These are phyloP conservation scores for Balearica regulorum DNA, from an alignment of 2,797 vertebrate species.

Conservation along the genomic window DNA sequence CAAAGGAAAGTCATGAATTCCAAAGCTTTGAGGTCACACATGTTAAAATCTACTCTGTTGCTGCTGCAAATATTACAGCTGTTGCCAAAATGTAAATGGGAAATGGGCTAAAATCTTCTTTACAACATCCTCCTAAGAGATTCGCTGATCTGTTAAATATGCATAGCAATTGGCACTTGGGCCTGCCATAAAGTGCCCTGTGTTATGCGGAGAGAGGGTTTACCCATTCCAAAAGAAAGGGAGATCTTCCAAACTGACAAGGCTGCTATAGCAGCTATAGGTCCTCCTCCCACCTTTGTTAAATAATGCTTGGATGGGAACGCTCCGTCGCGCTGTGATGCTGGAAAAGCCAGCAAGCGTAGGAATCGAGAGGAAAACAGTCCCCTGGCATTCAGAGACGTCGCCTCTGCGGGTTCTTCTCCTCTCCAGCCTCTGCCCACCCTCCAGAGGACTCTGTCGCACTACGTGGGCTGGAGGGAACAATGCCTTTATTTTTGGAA, in stretches of 20 bases:
- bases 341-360: neutral
- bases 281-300: neutral
- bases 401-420: neutral
- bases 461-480: neutral
- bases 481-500: neutral
- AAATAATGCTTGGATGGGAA: neutral
- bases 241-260: neutral
- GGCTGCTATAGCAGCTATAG: neutral
- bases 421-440: neutral
- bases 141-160: neutral
- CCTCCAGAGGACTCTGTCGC: neutral
- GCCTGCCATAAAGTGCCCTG: neutral
- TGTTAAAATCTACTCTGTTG: neutral
- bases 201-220: neutral
- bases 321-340: rapidly evolving
- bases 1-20: slow-evolving; percentile 53
- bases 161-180: neutral
- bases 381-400: rapidly evolving
- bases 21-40: slow-evolving; percentile 59
- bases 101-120: neutral
- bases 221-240: neutral
- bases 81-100: slow-evolving; percentile 25
- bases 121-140: neutral
- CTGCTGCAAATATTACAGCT: neutral
- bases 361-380: neutral